Evolutionary conservation across 2,797 vertebrate species (phyloP).

Genomic region (Chrysocyon brachyurus): DNA sequence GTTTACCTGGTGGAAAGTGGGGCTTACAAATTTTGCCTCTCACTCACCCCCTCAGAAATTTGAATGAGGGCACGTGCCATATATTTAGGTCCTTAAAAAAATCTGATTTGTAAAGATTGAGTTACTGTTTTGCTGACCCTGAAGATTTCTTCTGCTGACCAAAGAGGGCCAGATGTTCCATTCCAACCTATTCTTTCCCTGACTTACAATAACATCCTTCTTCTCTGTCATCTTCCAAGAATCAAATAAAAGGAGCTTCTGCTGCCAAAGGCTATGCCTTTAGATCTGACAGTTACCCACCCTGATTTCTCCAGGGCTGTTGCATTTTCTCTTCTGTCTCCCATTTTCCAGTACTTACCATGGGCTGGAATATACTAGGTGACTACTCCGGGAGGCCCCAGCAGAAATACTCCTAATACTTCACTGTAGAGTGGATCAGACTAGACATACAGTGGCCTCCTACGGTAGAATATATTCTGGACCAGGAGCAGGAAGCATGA

Average conservation of each 20-base stretch:
- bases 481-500: neutral
- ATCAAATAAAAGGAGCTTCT: neutral
- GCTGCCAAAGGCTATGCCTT: neutral
- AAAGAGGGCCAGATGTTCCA: neutral
- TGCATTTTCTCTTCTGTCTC: neutral
- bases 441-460: neutral
- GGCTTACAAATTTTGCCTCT: slow-evolving; percentile 32
- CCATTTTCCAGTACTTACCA: neutral
- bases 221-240: neutral
- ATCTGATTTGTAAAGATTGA: neutral
- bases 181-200: neutral
- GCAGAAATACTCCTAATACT: neutral
- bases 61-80: neutral
- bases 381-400: neutral
- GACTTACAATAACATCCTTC: neutral
- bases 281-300: neutral
- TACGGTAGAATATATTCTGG: neutral
- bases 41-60: neutral
- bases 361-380: neutral
- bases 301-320: neutral
- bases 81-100: slow-evolving; percentile 1
- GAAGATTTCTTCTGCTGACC: neutral
- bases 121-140: slow-evolving; percentile 21
- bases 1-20: slow-evolving; percentile 19
- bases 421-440: neutral